Conservation (phyloP, 1,140 invertebrate genomes). For the Campoletis sonorensis region DNA sequence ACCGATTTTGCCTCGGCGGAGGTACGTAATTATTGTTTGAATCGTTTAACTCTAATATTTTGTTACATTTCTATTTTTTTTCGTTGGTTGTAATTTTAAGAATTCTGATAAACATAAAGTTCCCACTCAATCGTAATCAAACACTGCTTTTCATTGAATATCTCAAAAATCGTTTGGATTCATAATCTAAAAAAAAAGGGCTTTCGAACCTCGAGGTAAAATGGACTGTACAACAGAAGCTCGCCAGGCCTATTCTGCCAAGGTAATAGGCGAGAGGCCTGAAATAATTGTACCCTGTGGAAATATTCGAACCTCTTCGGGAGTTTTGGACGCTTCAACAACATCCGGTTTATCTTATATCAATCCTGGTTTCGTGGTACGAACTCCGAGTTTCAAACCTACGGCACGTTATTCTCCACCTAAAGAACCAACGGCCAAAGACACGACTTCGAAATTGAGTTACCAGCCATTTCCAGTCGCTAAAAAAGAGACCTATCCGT, state of each 20-base stretch:
- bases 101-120: too few relatives aligned
- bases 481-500: constrained; percentile 64
- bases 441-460: constrained; percentile 69
- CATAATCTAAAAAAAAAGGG: constrained; percentile 41
- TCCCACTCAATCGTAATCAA: too few relatives aligned
- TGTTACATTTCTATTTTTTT: too few relatives aligned
- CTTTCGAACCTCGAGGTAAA: constrained; percentile 75
- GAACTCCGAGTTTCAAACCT: constrained; percentile 76
- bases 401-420: constrained; percentile 75
- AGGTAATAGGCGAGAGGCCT: constrained; percentile 74
- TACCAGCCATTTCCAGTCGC: constrained; percentile 63
- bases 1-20: constrained; percentile 64
- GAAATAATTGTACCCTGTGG: constrained; percentile 70
- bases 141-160: too few relatives aligned
- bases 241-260: constrained; percentile 82
- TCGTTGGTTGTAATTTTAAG: too few relatives aligned
- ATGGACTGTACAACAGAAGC: constrained; percentile 84
- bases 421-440: constrained; percentile 74
- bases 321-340: constrained; percentile 65
- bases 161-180: too few relatives aligned
- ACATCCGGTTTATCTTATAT: constrained; percentile 66
- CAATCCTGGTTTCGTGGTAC: constrained; percentile 59
- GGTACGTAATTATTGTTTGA: constrained; percentile 43
- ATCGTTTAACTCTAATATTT: too few relatives aligned
- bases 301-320: constrained; percentile 71